Evolutionary conservation across 2,797 vertebrate species (phyloP), one percentile per base, ranked within the genome.

Genomic region (Mormyrus hasselquistii): DNA sequence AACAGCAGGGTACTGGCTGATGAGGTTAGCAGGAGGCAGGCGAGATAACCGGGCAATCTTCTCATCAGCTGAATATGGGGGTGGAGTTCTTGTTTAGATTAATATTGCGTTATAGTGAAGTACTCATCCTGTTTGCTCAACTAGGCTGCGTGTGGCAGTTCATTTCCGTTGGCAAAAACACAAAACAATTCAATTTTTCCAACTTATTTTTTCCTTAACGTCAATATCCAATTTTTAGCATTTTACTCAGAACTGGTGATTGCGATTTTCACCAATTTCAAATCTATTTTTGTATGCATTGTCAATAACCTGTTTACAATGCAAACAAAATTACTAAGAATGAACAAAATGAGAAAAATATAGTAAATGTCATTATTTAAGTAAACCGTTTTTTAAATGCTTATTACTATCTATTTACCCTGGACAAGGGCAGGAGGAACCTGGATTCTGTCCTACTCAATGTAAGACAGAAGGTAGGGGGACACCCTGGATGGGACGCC

Each of bases 11-110:
- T 41, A 41, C 59, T 69, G 57, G 16, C 86, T 87, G 86, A 69
- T 87, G 86, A 69, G 57, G 86, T 49, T 47, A 65, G 86, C 57
- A 59, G 85, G 85, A 57, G 85, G 52, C 4, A 87, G 53, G 85
- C 34, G 25, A 87, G 53, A 59, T 59, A 59, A 87, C 53, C 53
- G 62, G 79, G 82, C 53, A 25, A 50, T 86, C 82, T 86, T 55
- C 38, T 25, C 88, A 25, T 50, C 53, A 89, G 34, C 34, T 87
- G 29, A 88, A 57, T 53, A 29, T 49, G 47, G 53, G 34, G 52
- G 53, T 41, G 85, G 25, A 34, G 52, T 41, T 38, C 14, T 19
- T 38, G 52, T 57, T 34, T 41, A 41, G 52, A 57, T 52, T 86
- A 57, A 52, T 52, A 57, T 41, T 19, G 14, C 6, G 85, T 29